A percentile compares a stretch with the other conserved stretches of the same genome.
phyloP scores from a whole-genome alignment of 2,888 invertebrate species.

The Electrophaes corylata region DNA sequence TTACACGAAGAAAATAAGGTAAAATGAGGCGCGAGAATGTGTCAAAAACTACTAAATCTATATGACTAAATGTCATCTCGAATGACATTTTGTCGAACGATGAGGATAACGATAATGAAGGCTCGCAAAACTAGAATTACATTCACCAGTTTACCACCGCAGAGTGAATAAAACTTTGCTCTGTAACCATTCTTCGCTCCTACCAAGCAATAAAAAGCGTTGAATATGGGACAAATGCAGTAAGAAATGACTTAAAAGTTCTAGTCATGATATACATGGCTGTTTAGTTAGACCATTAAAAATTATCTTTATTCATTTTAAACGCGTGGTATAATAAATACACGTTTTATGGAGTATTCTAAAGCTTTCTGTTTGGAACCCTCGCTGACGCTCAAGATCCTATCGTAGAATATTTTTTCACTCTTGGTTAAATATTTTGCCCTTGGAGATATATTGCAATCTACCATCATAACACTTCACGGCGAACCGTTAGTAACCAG shows the following conservation, averaged over 20 bases:
- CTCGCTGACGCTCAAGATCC: too few relatives aligned
- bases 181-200: constrained; percentile 41
- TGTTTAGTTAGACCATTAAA: too few relatives aligned
- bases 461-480: too few relatives aligned
- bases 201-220: constrained; percentile 34
- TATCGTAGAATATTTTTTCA: not conserved
- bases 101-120: not conserved
- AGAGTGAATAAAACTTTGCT: constrained; percentile 39
- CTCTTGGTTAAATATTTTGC: not conserved
- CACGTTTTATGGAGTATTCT: too few relatives aligned
- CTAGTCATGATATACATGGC: not conserved
- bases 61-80: not conserved
- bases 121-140: constrained; percentile 44
- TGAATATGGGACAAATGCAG: constrained; percentile 39
- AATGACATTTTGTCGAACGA: not conserved
- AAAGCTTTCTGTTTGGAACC: too few relatives aligned
- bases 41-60: too few relatives aligned
- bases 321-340: too few relatives aligned
- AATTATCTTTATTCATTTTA: too few relatives aligned
- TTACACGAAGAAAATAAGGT: too few relatives aligned
- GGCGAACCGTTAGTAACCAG: too few relatives aligned
- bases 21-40: too few relatives aligned
- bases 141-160: constrained; percentile 29
- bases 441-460: too few relatives aligned
- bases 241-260: constrained; percentile 17